Evolutionary conservation across 1,140 invertebrate genomes (phyloP).

Genomic region (Calosoma granatense): DNA sequence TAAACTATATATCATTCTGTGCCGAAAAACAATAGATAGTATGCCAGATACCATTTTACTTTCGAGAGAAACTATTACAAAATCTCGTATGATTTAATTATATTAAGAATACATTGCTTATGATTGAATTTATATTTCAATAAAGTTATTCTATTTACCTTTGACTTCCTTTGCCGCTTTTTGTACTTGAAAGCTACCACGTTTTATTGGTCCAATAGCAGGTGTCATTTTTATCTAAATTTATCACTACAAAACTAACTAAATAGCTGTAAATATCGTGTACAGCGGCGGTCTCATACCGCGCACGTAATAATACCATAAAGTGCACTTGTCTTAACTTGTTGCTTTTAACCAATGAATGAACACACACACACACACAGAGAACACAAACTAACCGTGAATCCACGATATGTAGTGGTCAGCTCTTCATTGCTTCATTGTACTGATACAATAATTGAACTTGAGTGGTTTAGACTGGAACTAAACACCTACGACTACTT

Average conservation of each 20-base stretch:
- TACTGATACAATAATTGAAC: background rate
- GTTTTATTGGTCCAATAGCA: constrained; percentile 32
- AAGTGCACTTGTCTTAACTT: background rate
- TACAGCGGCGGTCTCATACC: background rate
- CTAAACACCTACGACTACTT: constrained; percentile 18
- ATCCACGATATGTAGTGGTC: constrained; percentile 17
- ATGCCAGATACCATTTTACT: too few relatives aligned
- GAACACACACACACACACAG: background rate
- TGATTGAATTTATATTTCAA: background rate
- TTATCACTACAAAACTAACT: background rate
- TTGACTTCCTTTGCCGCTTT: constrained; percentile 44
- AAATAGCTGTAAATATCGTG: background rate
- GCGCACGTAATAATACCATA: background rate
- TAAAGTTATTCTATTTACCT: constrained; percentile 32
- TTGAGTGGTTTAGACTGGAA: too few relatives aligned
- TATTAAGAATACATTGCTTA: background rate
- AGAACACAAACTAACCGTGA: background rate
- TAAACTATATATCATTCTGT: too few relatives aligned
- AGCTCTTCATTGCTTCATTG: background rate
- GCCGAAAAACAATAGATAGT: too few relatives aligned
- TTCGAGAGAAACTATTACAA: too few relatives aligned
- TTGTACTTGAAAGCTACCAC: constrained; percentile 44
- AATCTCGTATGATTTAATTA: too few relatives aligned
- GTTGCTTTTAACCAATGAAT: background rate
- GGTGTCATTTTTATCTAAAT: background rate